Evolutionary conservation across 2,113 vertebrate species (phyloP), one percentile per base, ranked within the genome.

Genomic region (Mirza zaza): DNA sequence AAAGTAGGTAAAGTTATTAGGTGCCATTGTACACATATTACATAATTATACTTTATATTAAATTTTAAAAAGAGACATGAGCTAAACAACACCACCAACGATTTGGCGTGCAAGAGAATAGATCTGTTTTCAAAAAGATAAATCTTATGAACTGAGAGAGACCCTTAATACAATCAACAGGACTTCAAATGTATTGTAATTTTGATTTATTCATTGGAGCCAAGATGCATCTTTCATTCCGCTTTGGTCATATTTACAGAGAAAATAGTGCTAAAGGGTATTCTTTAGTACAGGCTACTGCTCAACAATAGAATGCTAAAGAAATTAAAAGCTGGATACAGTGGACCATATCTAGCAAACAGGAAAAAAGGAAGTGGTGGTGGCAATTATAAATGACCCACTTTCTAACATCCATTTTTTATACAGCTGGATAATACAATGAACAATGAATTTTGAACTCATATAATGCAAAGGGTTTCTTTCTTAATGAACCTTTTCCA

Each of bases 11-110:
- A 97, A 95, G 91, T 70, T 95, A 95, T 97, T 90, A 90, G 73
- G 0, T 0, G 81, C 52, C 29, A 75, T 29, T 83, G 2, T 34
- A 67, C 71, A 97, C 96, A 90, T 36, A 96, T 68, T 93, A 95
- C 87, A 94, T 96, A 98, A 97, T 90, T 97, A 93, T 88, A 65
- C 25, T 88, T 92, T 95, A 77, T 32, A 90, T 65, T 97, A 98
- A 98, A 96, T 97, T 90, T 94, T 95, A 98, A 97, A 88, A 97
- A 98, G 89, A 97, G 96, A 97, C 82, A 97, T 39, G 91, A 97
- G 94, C 68, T 95, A 97, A 98, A 92, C 0, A 27, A 86, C 39
- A 84, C 50, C 8, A 34, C 88, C 68, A 87, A 96, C 81, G 45
- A 77, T 97, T 96, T 75, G 84, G 59, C 91, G 97, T 96, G 92